Base-by-base conservation (phyloP, 2,797 vertebrate genomes). In the Crax fasciolata region DNA sequence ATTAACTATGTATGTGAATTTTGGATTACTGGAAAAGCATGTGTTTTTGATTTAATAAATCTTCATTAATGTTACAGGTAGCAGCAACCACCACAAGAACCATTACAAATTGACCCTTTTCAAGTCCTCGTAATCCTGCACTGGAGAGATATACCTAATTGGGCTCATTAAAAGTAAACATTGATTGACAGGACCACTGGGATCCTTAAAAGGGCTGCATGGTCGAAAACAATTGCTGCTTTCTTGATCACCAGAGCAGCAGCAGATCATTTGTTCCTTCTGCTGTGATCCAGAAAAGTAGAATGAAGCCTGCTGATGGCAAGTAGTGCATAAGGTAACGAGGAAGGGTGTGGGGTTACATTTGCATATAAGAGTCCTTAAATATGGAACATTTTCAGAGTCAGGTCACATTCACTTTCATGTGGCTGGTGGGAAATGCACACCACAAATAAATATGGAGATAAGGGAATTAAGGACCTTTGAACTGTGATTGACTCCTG, bases 111-210 rank as follows among this genome's bases (percentile, higher is more conserved):
- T 80, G 80, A 95, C 74, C 90, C 74, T 89, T 94, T 89, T 85
- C 61, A 92, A 84, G 89, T 76, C 68, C 35, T 95, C 46, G 72
- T 81, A 89, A 96, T 87, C 51, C 75, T 89, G 43, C 90, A 89
- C 65, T 38, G 32, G 84, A 95, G 91, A 87, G 24, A 85, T 44
- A 73, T 54, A 91, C n/a, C 27, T 96, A 97, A 93, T 83, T 93
- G 38, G 84, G 58, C 78, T 96, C 78, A 93, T 96, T 92, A 96
- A 90, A 93, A 92, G n/a, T 59, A 87, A 95, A 58, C 86, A 80
- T 27, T 94, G 90, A 94, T 90, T 89, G 78, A 62, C 84, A 79
- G 77, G 44, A 76, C 67, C 48, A 32, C 43, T 68, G 86, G 65
- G 85, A 93, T 94, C 58, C 72, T 76, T 85, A 41, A 72, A 89